These are phyloP conservation scores for Corythaeola cristata DNA, from an alignment of 2,113 vertebrate species.

Conservation along the genomic window DNA sequence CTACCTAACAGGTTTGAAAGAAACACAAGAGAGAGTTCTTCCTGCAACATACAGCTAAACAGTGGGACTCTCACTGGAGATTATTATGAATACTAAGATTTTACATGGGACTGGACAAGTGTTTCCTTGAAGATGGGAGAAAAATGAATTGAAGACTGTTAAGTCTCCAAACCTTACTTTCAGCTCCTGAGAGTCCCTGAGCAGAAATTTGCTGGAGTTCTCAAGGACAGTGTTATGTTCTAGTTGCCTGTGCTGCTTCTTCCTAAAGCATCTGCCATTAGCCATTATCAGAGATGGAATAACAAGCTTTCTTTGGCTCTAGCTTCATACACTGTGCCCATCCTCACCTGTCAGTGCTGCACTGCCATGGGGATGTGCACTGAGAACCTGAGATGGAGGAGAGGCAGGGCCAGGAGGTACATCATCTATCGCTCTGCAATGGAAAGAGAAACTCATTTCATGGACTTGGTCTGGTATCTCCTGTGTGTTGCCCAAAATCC, in stretches of 20 bases:
- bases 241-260: background rate
- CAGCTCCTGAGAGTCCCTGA: background rate
- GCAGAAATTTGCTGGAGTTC: background rate
- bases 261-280: background rate
- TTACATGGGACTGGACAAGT: background rate
- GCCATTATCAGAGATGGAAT: background rate
- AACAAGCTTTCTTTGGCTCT: background rate
- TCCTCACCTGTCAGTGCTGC: background rate
- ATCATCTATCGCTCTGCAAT: background rate
- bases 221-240: background rate
- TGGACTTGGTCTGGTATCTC: background rate
- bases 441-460: background rate
- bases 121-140: background rate
- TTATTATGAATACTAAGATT: background rate
- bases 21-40: background rate
- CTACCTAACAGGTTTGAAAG: background rate
- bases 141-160: background rate
- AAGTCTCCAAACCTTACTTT: background rate
- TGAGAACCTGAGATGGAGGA: rapidly evolving
- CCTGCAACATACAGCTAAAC: background rate
- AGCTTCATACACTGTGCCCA: background rate
- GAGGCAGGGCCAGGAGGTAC: background rate
- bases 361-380: background rate
- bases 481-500: background rate
- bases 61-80: background rate